Percentiles rank a stretch among this genome's conserved stretches.
phyloP scores from a whole-genome alignment of 2,113 vertebrate genomes.

The Spermophilus dauricus region DNA sequence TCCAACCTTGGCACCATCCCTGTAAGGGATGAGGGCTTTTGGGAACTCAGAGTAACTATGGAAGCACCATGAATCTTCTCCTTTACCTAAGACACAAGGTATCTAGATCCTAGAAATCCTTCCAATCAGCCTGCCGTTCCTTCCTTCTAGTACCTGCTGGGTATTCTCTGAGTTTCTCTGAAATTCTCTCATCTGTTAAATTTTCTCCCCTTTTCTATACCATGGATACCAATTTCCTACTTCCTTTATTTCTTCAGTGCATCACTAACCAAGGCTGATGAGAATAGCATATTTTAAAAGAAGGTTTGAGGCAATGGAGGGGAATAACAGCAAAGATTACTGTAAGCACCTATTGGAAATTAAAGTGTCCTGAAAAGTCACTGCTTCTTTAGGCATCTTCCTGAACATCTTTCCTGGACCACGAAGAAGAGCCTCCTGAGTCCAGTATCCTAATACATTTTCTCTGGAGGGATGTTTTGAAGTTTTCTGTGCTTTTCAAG shows the following conservation, averaged over 20 bases:
- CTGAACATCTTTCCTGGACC: not conserved
- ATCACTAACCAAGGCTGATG: not conserved
- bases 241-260: conserved; percentile 35
- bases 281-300: conserved; percentile 48
- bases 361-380: not conserved
- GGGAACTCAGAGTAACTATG: not conserved
- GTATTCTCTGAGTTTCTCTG: not conserved
- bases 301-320: conserved; percentile 45
- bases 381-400: not conserved
- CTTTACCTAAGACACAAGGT: not conserved
- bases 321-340: conserved; percentile 48
- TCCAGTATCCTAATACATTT: conserved; percentile 3
- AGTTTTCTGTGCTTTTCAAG: conserved; percentile 42
- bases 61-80: not conserved
- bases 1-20: not conserved
- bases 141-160: not conserved
- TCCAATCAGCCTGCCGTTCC: not conserved
- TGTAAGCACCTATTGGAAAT: not conserved
- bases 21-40: not conserved
- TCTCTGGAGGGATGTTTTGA: not conserved
- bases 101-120: not conserved
- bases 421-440: not conserved
- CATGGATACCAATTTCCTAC: not conserved
- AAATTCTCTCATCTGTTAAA: not conserved
- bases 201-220: not conserved